Conservation (phyloP, 2,888 invertebrate species). For the Lampropteryx suffumata region DNA sequence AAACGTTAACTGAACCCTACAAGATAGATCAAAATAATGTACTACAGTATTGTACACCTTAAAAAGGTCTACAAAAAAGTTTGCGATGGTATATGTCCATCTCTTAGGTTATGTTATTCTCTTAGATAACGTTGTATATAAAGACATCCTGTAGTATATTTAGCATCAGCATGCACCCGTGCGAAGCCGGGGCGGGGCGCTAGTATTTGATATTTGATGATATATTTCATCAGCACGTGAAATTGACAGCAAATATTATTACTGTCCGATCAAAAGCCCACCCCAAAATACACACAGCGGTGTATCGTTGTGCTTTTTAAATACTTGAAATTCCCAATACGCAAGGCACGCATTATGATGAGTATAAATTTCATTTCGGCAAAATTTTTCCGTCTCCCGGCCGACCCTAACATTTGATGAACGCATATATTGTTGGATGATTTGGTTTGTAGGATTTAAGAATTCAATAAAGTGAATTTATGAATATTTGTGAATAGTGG, state of each 20-base stretch:
- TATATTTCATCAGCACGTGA: not conserved
- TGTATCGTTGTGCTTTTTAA: conserved; percentile 57
- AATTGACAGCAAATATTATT: conserved; percentile 15
- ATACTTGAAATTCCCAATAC: conserved; percentile 67
- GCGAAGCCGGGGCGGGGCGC: too few species aligned
- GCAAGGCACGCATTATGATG: conserved; percentile 70
- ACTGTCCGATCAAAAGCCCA: conserved; percentile 38
- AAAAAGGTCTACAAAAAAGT: too few species aligned
- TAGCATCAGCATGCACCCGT: too few species aligned
- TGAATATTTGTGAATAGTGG: conserved; percentile 40
- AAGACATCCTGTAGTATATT: too few species aligned
- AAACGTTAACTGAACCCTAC: too few species aligned
- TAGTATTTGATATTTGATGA: too few species aligned
- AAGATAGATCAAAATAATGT: too few species aligned
- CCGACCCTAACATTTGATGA: conserved; percentile 49
- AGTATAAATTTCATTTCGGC: conserved; percentile 65
- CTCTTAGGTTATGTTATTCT: too few species aligned
- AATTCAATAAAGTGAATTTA: conserved; percentile 54
- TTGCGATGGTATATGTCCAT: too few species aligned
- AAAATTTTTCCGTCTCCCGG: conserved; percentile 53
- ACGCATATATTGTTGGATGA: conserved; percentile 46
- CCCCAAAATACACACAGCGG: conserved; percentile 54
- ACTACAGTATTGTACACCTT: too few species aligned
- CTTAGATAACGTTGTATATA: too few species aligned
- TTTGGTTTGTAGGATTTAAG: conserved; percentile 40